Percentiles rank a stretch among this genome's conserved stretches.
Conservation (phyloP, 2,888 invertebrate species). For the Timandra comae region DNA sequence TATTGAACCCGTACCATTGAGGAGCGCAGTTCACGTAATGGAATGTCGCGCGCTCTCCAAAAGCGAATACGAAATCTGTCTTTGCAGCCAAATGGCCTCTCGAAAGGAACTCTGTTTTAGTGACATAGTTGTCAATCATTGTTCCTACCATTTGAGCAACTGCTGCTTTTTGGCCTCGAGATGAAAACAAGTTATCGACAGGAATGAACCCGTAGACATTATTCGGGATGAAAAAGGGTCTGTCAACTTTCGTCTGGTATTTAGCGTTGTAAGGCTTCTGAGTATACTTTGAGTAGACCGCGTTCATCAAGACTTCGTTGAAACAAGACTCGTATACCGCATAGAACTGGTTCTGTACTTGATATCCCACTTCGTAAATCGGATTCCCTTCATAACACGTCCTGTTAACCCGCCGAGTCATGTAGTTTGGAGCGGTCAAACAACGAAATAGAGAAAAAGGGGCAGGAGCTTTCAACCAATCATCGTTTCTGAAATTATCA, state of each 20-base stretch:
- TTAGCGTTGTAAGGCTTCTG: conserved; percentile 59
- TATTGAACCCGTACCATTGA: conserved; percentile 81
- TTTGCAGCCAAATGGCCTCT: conserved; percentile 81
- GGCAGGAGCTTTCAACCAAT: conserved; percentile 44
- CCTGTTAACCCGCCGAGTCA: conserved; percentile 41
- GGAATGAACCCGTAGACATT: conserved; percentile 38
- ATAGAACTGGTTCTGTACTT: conserved; percentile 40
- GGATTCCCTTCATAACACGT: conserved; percentile 44
- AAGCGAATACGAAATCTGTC: conserved; percentile 78
- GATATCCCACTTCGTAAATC: conserved; percentile 59
- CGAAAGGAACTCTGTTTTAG: conserved; percentile 56
- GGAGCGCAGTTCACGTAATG: conserved; percentile 82
- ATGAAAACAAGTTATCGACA: conserved; percentile 49
- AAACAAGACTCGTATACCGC: conserved; percentile 62
- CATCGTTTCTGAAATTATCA: conserved; percentile 45
- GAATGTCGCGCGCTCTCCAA: conserved; percentile 78
- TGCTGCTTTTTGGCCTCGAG: conserved; percentile 42
- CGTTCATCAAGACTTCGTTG: conserved; percentile 36
- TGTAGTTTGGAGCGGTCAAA: conserved; percentile 35
- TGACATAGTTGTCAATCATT: conserved; percentile 53
- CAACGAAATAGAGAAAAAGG: conserved; percentile 46
- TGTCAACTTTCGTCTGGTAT: conserved; percentile 52
- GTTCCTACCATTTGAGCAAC: conserved; percentile 44
- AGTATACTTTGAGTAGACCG: conserved; percentile 56
- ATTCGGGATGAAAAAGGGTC: conserved; percentile 54